A percentile compares a stretch with the other conserved stretches of the same genome.
Conservation (phyloP, 2,113 vertebrate species). For the Trichechus manatus region DNA sequence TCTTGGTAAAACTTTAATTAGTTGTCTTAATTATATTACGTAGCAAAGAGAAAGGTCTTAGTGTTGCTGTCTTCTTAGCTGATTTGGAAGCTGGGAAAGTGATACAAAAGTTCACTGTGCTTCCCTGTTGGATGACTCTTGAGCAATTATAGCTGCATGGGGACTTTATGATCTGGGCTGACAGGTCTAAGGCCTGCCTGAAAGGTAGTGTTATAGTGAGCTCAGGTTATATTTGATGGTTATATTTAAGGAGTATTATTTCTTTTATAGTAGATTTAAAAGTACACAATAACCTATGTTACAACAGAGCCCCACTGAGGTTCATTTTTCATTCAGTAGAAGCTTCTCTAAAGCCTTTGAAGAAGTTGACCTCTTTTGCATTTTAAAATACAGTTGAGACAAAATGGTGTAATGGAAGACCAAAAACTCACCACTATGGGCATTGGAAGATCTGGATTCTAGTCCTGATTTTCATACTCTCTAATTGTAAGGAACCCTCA, state of each 20-base stretch:
- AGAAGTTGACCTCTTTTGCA: neutral
- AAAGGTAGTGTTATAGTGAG: rapidly evolving
- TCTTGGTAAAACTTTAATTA: slow-evolving; percentile 75
- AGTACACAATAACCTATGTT: rapidly evolving
- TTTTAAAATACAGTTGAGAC: neutral
- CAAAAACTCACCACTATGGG: rapidly evolving
- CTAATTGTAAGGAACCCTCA: neutral
- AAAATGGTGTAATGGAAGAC: neutral
- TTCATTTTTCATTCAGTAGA: neutral
- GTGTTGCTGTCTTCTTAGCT: slow-evolving; percentile 69
- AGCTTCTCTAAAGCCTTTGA: neutral
- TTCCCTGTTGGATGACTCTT: neutral
- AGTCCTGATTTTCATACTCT: rapidly evolving
- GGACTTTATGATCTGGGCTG: neutral
- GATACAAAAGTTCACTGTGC: neutral
- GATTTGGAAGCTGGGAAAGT: slow-evolving; percentile 73
- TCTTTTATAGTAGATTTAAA: neutral
- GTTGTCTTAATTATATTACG: slow-evolving; percentile 61
- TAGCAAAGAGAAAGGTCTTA: slow-evolving; percentile 49
- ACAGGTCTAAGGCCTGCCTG: rapidly evolving
- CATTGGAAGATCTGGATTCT: neutral
- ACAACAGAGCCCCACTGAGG: neutral
- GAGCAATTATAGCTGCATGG: neutral
- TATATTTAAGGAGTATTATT: neutral
- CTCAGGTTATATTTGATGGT: neutral